These are phyloP conservation scores for Sinopyrophorus schimmeli DNA, from an alignment of 2,888 invertebrate species.

Conservation along the genomic window DNA sequence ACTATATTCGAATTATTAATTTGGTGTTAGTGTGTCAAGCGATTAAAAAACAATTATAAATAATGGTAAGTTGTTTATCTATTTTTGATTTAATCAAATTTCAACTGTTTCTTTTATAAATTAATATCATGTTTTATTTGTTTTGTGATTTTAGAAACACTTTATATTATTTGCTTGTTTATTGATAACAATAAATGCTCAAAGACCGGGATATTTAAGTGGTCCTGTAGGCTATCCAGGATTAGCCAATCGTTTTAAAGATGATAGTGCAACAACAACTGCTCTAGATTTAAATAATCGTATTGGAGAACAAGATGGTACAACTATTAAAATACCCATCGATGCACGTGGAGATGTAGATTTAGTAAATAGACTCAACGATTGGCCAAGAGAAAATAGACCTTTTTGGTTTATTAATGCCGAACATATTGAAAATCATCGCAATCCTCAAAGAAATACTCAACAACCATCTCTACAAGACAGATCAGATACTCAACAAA, in stretches of 20 bases:
- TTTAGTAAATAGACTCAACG: constrained; percentile 65
- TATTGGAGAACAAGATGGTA: constrained; percentile 55
- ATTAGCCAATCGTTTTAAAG: constrained; percentile 54
- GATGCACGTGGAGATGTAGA: constrained; percentile 69
- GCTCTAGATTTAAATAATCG: constrained; percentile 55
- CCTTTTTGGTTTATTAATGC: constrained; percentile 77
- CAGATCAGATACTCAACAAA: background rate
- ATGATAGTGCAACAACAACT: constrained; percentile 33
- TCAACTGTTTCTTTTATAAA: background rate
- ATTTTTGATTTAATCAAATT: background rate
- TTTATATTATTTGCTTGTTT: constrained; percentile 33
- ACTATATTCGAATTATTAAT: background rate
- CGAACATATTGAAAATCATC: constrained; percentile 64
- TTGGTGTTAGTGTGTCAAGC: constrained; percentile 2
- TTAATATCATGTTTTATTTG: constrained; percentile 7
- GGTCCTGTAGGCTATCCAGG: constrained; percentile 64
- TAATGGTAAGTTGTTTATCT: constrained; percentile 3
- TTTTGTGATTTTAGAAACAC: constrained; percentile 21
- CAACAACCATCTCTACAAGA: background rate
- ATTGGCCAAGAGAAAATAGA: constrained; percentile 67
- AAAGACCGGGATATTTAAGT: constrained; percentile 70
- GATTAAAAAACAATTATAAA: background rate
- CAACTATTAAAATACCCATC: constrained; percentile 56
- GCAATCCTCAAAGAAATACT: constrained; percentile 50
- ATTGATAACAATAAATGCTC: constrained; percentile 50